These are phyloP conservation scores for Pandemis corylana DNA, from an alignment of 2,888 invertebrate species.

Conservation along the genomic window DNA sequence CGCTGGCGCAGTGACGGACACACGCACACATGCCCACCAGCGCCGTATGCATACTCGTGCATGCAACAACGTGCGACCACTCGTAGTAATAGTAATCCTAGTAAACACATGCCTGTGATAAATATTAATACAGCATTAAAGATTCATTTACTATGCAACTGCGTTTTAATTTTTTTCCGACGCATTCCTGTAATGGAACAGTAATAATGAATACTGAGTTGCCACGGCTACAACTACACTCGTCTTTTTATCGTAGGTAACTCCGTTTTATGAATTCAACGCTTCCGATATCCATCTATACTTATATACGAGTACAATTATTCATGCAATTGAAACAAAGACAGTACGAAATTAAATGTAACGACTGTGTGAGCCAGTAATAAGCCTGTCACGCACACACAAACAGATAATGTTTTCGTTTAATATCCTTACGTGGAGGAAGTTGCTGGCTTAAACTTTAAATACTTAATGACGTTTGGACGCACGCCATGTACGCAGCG, in stretches of 20 bases:
- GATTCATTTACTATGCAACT: constrained; percentile 61
- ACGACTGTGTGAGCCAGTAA: constrained; percentile 53
- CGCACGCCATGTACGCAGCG: constrained; percentile 57
- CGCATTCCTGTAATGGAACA: constrained; percentile 43
- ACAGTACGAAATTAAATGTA: constrained; percentile 55
- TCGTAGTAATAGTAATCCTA: constrained; percentile 69
- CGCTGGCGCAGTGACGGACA: constrained; percentile 78
- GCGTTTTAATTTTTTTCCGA: constrained; percentile 59
- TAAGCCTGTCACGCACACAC: constrained; percentile 68
- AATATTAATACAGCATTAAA: constrained; percentile 66
- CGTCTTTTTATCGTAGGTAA: constrained; percentile 34
- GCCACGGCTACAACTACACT: constrained; percentile 34
- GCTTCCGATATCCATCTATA: constrained; percentile 63
- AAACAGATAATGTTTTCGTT: constrained; percentile 51
- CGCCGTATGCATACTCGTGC: constrained; percentile 34
- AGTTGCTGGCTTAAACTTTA: constrained; percentile 73
- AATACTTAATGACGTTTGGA: constrained; percentile 62
- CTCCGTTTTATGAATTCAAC: constrained; percentile 47
- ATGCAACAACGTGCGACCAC: constrained; percentile 48
- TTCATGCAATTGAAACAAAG: constrained; percentile 61
- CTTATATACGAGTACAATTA: constrained; percentile 44
- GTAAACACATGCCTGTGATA: constrained; percentile 69
- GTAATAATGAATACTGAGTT: constrained; percentile 42
- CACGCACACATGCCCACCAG: constrained; percentile 55
- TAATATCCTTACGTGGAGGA: constrained; percentile 73